Percentiles rank a stretch among this genome's conserved stretches.
Conservation (phyloP, 2,888 invertebrate species). For the Patella caerulea region DNA sequence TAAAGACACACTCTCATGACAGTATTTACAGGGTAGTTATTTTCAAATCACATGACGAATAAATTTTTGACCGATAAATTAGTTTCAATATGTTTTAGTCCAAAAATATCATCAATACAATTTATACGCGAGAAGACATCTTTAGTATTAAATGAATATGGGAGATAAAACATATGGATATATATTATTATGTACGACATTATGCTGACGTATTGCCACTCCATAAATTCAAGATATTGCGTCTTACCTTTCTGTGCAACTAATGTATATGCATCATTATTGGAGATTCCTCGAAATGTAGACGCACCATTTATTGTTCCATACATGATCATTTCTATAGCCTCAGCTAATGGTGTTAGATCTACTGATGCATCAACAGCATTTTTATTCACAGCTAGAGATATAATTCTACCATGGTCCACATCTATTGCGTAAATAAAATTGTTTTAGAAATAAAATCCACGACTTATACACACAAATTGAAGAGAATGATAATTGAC, state of each 20-base stretch:
- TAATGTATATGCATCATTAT: constrained; percentile 37
- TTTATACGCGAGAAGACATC: no score
- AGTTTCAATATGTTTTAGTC: no score
- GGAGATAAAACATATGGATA: no score
- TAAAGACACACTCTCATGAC: no score
- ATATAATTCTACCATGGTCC: constrained; percentile 16
- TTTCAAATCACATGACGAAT: no score
- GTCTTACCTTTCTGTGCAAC: constrained; percentile 36
- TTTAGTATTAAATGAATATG: no score
- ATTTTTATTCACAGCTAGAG: constrained; percentile 18
- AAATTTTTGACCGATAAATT: no score
- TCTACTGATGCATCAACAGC: constrained; percentile 10
- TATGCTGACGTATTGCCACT: background rate
- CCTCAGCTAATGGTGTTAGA: constrained; percentile 24
- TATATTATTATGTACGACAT: background rate
- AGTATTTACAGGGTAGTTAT: no score
- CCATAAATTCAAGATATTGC: background rate
- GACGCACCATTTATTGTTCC: constrained; percentile 35
- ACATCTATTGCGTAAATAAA: background rate
- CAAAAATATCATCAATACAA: no score
- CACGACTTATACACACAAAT: no score
- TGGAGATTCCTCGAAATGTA: constrained; percentile 27
- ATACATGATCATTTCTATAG: constrained; percentile 30
- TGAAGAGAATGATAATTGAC: no score
- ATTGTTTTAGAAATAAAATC: no score